Evolutionary conservation across 2,888 invertebrate genomes (phyloP), one percentile per base, ranked within the genome.

Genomic region (Temnothorax rugatulus): DNA sequence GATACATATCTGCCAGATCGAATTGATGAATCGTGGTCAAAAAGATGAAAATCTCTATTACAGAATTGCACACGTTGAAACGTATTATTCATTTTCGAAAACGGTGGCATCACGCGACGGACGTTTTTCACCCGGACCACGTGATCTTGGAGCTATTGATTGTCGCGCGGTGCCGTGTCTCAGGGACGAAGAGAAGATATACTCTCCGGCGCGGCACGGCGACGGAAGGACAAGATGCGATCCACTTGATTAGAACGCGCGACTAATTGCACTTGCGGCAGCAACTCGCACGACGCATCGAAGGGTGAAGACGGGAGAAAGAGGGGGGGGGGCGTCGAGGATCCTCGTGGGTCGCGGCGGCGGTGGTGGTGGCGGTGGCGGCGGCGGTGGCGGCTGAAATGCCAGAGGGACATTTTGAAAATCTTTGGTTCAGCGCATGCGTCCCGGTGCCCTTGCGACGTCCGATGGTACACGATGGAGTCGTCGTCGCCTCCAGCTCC

Each of bases 341-440:
- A 82, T 75, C 61, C 82, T 84, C 61, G 57, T 82, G 57, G 57
- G 38, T n/a, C 54, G 38, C 73, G 34, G n/a, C 44, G 66, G 52
- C 18, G 34, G 76, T 5, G 79, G 25, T 4, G 81, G n/a, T 47
- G 34, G 83, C 44, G n/a, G n/a, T n/a, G 34, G n/a, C 44, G 66
- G 52, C 18, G 34, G 76, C 2, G 79, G 25, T 4, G 81, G n/a
- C 52, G 34, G 83, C 44, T 52, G 86, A 88, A 89, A 86, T 87
- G 88, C 86, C 90, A 76, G 88, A 90, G 86, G 89, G 88, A 86
- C 91, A 89, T 90, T 92, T 92, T 90, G 92, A 92, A 93, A 93
- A 94, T 93, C 94, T 93, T 93, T 93, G 93, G 84, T 90, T 91
- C 89, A 87, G 90, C 93, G 93, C 92, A 92, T 93, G 94, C 94